These are phyloP conservation scores for Paracyclopina nana DNA, from an alignment of 1,140 invertebrate species.

Conservation along the genomic window DNA sequence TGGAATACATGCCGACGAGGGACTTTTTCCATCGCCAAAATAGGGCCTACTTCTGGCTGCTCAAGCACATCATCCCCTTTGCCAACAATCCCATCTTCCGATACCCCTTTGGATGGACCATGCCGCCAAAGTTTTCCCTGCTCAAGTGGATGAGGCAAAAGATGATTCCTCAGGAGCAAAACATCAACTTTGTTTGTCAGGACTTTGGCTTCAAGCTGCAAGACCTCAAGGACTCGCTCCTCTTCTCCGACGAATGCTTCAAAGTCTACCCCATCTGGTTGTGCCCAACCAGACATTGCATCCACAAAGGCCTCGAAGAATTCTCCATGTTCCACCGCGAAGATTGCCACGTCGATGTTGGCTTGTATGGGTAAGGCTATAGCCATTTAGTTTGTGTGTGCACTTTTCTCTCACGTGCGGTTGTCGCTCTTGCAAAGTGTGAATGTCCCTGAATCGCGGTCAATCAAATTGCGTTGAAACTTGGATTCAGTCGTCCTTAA, in stretches of 20 bases:
- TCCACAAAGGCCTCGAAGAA: slow-evolving; percentile 45
- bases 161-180: slow-evolving; percentile 47
- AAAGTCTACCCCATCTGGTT: slow-evolving; percentile 63
- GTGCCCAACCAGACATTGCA: slow-evolving; percentile 49
- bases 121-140: slow-evolving; percentile 60
- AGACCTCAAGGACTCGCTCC: slow-evolving; percentile 37
- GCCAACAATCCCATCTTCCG: slow-evolving; percentile 57
- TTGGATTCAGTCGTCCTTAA: too few species aligned
- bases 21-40: slow-evolving; percentile 64
- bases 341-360: slow-evolving; percentile 42
- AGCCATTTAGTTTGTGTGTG: neutral
- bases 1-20: slow-evolving; percentile 50
- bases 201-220: slow-evolving; percentile 57
- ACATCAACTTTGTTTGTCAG: slow-evolving; percentile 38
- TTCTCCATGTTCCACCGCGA: slow-evolving; percentile 26
- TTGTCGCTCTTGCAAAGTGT: too few species aligned
- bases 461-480: too few species aligned
- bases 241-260: slow-evolving; percentile 45
- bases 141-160: slow-evolving; percentile 57
- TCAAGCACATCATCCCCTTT: slow-evolving; percentile 46
- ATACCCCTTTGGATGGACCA: slow-evolving; percentile 50
- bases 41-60: slow-evolving; percentile 53
- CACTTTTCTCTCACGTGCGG: neutral
- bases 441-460: too few species aligned
- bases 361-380: slow-evolving; percentile 12